Conservation (phyloP, 2,888 invertebrate genomes). For the Doris montereyensis region DNA sequence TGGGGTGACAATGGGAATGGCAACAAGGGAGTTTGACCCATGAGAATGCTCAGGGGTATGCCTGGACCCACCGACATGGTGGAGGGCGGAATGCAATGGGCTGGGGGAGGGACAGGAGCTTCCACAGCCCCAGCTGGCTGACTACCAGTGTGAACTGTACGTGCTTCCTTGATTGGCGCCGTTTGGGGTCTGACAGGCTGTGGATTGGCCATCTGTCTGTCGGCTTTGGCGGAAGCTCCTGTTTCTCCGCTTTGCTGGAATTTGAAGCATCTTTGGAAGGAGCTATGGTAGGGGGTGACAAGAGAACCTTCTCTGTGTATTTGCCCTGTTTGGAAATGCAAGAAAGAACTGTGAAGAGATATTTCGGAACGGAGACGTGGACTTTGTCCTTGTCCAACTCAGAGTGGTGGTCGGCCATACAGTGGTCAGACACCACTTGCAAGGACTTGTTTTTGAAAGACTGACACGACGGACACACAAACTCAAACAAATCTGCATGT, state of each 20-base stretch:
- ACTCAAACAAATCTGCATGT: conserved; percentile 60
- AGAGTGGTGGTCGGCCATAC: conserved; percentile 46
- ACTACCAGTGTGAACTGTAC: background rate
- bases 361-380: conserved; percentile 54
- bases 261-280: too few species aligned
- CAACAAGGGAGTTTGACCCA: too few species aligned
- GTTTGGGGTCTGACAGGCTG: conserved; percentile 12
- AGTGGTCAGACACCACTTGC: conserved; percentile 51
- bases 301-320: conserved; percentile 37
- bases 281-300: background rate
- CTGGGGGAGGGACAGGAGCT: background rate
- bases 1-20: too few species aligned
- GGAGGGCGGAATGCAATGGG: background rate
- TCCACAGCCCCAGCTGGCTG: background rate
- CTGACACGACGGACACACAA: conserved; percentile 62
- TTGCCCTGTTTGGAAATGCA: conserved; percentile 45
- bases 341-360: conserved; percentile 49
- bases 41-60: conserved; percentile 31
- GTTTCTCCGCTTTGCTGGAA: background rate
- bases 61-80: conserved; percentile 3
- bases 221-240: background rate
- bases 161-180: background rate
- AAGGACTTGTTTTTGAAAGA: conserved; percentile 52
- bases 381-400: conserved; percentile 50
- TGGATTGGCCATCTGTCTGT: conserved; percentile 31